Conservation (phyloP, 2,888 invertebrate genomes). For the Ormyrus nitidulus region DNA sequence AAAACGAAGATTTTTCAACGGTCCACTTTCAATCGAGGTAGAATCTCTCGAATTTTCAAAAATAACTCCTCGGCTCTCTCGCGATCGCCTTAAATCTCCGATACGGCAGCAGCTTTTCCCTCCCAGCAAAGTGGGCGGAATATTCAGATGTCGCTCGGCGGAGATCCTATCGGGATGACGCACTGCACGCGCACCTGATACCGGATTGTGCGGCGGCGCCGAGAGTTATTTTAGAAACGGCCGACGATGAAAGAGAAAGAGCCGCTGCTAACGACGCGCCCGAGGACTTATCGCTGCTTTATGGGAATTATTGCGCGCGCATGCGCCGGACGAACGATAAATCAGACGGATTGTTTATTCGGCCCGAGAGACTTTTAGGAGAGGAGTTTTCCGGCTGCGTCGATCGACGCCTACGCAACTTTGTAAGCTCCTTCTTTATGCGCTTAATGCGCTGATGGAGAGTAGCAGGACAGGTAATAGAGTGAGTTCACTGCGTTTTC, state of each 20-base stretch:
- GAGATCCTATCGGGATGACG: constrained; percentile 74
- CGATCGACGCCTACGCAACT: neutral
- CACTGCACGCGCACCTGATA: constrained; percentile 74
- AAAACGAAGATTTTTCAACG: no score
- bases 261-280: constrained; percentile 16
- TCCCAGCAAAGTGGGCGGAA: constrained; percentile 67
- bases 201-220: constrained; percentile 60
- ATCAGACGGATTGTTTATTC: constrained; percentile 32
- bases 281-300: constrained; percentile 31
- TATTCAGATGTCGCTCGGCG: constrained; percentile 63
- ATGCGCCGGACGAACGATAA: neutral
- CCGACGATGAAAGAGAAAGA: constrained; percentile 50
- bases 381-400: neutral
- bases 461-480: no score
- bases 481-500: no score
- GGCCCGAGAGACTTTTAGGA: no score
- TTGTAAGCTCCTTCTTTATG: neutral
- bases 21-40: no score
- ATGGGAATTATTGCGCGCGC: constrained; percentile 33
- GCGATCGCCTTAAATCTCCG: neutral
- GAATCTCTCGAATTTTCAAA: no score
- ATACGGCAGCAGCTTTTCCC: no score
- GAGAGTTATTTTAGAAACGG: constrained; percentile 69
- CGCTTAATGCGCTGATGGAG: neutral
- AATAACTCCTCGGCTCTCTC: neutral